phyloP scores from a whole-genome alignment of 2,797 vertebrate species.

The Leptoclinus maculatus region DNA sequence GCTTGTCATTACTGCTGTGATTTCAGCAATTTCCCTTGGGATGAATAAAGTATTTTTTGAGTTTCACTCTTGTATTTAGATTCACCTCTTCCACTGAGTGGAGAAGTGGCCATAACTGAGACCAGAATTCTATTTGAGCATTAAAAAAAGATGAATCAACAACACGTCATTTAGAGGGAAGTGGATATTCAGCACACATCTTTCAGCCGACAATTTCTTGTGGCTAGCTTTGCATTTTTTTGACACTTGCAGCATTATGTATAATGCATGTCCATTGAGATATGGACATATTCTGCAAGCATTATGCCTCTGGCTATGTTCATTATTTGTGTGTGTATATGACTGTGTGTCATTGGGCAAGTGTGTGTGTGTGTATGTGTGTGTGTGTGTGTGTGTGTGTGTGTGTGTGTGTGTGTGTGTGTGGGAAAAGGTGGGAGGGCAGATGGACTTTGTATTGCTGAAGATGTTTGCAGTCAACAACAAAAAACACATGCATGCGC shows the following conservation, averaged over 20 bases:
- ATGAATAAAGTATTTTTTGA: not conserved
- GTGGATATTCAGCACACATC: conserved; percentile 1
- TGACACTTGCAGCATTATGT: conserved; percentile 34
- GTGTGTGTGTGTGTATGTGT: conserved; percentile 4
- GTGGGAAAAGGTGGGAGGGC: not conserved
- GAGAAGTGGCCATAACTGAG: not conserved
- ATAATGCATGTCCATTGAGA: conserved; percentile 46
- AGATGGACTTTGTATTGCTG: not conserved
- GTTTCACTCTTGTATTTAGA: not conserved
- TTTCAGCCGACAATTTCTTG: conserved; percentile 21
- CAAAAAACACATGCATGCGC: not conserved
- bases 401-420: conserved; percentile 5
- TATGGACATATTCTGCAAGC: conserved; percentile 30
- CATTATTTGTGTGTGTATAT: conserved; percentile 27
- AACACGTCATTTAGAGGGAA: conserved; percentile 1
- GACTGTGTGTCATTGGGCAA: conserved; percentile 3
- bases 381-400: conserved; percentile 6
- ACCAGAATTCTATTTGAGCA: not conserved
- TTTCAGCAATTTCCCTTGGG: not conserved
- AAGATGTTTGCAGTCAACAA: conserved; percentile 9
- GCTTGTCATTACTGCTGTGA: not conserved
- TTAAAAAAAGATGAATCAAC: conserved; percentile 3
- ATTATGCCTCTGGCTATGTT: conserved; percentile 23
- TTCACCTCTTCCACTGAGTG: not conserved
- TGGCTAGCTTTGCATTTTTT: conserved; percentile 16